These are phyloP conservation scores for Dicyrtoma fusca DNA, from an alignment of 2,888 invertebrate genomes.

Conservation along the genomic window DNA sequence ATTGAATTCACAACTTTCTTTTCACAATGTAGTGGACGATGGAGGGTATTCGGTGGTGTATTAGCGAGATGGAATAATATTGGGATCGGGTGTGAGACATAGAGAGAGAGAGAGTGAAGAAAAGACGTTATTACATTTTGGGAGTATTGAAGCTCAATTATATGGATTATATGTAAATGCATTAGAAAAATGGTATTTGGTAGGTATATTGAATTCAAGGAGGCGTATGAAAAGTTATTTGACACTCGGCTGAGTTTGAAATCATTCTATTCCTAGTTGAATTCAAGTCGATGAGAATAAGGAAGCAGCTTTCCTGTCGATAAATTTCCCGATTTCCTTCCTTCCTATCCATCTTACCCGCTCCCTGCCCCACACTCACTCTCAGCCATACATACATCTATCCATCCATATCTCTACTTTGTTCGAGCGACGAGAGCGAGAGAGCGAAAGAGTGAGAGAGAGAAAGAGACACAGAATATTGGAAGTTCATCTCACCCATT, in stretches of 20 bases:
- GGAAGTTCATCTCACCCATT: too few species aligned
- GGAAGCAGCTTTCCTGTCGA: constrained; percentile 24
- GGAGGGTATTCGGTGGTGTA: too few species aligned
- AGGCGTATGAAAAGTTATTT: constrained; percentile 18
- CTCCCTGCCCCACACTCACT: not conserved
- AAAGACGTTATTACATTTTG: not conserved
- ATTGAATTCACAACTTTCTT: too few species aligned
- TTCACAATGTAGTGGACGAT: too few species aligned
- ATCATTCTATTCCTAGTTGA: constrained; percentile 7
- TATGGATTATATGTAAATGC: not conserved
- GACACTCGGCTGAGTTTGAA: constrained; percentile 21
- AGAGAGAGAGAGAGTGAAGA: not conserved
- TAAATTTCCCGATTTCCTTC: constrained; percentile 21
- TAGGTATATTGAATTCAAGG: not conserved
- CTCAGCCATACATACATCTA: too few species aligned
- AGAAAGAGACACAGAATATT: not conserved
- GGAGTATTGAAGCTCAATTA: not conserved
- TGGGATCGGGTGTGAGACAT: not conserved
- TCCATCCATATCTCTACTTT: too few species aligned
- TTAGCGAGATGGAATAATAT: not conserved
- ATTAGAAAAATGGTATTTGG: not conserved
- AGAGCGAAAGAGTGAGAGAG: constrained; percentile 1
- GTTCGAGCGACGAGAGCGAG: not conserved
- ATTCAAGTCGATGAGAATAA: constrained; percentile 19
- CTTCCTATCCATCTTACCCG: not conserved